A percentile compares a stretch with the other conserved stretches of the same genome.
Evolutionary conservation across 2,797 vertebrate genomes (phyloP).

Genomic region (Momotus momota): DNA sequence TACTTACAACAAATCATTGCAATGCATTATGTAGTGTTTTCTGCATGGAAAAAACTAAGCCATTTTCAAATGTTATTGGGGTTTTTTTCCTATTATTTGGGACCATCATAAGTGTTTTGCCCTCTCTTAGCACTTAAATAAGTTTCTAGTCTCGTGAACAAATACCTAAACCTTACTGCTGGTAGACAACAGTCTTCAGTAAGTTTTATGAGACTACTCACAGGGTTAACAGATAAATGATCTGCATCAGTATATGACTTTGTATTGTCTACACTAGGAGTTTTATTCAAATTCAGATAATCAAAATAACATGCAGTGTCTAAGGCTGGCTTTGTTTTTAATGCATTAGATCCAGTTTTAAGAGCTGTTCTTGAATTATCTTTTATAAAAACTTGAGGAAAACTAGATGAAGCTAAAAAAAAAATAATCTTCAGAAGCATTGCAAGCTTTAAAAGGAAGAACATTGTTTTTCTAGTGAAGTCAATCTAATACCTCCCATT

Average conservation of each 20-base stretch:
- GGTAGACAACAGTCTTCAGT: background rate
- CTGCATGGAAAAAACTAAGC: background rate
- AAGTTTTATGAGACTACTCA: background rate
- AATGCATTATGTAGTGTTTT: background rate
- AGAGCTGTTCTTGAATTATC: background rate
- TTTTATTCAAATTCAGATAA: background rate
- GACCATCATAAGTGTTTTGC: background rate
- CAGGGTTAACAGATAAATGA: background rate
- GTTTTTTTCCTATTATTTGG: background rate
- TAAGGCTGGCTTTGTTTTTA: background rate
- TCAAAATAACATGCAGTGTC: background rate
- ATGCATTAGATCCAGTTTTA: background rate
- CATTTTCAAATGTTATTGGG: background rate
- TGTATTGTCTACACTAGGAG: fast-evolving
- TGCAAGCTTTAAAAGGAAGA: background rate
- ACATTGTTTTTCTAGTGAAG: background rate
- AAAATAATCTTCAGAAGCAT: background rate
- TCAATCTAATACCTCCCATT: background rate
- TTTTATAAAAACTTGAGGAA: background rate
- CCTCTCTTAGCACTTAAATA: background rate
- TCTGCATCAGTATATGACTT: background rate
- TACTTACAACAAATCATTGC: background rate
- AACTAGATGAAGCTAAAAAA: background rate
- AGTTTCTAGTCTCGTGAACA: background rate
- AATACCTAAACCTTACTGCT: background rate